Evolutionary conservation across 2,113 vertebrate species (phyloP), one percentile per base, ranked within the genome.

Genomic region (Prietella phreatophila): DNA sequence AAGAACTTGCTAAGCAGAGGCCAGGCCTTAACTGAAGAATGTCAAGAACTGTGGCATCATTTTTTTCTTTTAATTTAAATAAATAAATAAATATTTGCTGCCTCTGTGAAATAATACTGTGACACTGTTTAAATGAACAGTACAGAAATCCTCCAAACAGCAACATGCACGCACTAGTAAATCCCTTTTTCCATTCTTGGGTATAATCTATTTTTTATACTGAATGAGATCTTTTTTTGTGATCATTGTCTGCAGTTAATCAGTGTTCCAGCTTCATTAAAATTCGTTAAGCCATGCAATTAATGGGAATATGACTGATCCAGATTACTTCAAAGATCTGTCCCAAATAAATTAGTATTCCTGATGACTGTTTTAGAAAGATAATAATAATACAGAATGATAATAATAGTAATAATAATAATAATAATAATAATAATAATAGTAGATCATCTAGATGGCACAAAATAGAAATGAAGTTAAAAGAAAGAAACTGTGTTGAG

Each of bases 231-330:
- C 10, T 79, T 22, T 82, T 81, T 58, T 36, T 82, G 17, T 56
- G 53, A 2, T 81, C 7, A 22, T 20, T 58, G 3, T 81, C 7
- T 81, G 17, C 20, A 30, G 7, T 22, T 73, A 73, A 39, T 73
- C 36, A 10, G 69, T 73, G 33, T 39, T 82, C 17, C n/a, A 81
- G 79, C 79, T 81, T 58, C 15, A 33, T 81, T 58, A 81, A 58
- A 81, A 81, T 81, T 58, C 79, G 36, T 82, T 36, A 22, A 22
- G 20, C 33, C 19, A 22, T 11, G 33, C n/a, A 81, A 33, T 81
- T 81, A 17, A 33, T 81, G n/a, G n/a, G n/a, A 39, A 9, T 81
- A 58, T 4, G 33, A 58, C n/a, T 36, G 80, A 60, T 53, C 27
- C 25, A 8, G 47, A 53, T 79, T 17, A 17, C 76, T 30, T 53